These are phyloP conservation scores for Zygaena filipendulae DNA, from an alignment of 2,888 invertebrate species.

Conservation along the genomic window DNA sequence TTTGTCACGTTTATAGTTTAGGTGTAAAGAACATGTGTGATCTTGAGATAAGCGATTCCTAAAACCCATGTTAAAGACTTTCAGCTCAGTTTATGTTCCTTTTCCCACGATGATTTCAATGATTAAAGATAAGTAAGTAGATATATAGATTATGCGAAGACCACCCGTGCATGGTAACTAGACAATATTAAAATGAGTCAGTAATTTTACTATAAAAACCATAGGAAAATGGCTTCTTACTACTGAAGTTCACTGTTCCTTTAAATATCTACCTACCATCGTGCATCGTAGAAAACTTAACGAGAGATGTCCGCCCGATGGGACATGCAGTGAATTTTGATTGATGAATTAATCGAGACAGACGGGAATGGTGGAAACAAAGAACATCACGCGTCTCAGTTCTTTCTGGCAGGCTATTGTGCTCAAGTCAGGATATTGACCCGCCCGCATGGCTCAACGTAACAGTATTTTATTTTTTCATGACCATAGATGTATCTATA, in stretches of 20 bases:
- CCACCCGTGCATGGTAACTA: too few species aligned
- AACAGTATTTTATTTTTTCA: too few species aligned
- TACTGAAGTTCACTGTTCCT: constrained; percentile 56
- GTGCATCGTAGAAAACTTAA: constrained; percentile 46
- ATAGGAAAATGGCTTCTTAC: too few species aligned
- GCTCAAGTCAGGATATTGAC: constrained; percentile 41
- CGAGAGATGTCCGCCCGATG: constrained; percentile 42
- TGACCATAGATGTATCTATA: too few species aligned
- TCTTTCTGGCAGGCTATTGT: constrained; percentile 53
- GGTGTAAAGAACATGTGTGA: constrained; percentile 15
- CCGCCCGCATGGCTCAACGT: constrained; percentile 36
- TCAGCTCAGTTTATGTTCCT: too few species aligned
- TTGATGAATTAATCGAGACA: constrained; percentile 43
- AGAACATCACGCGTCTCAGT: constrained; percentile 39
- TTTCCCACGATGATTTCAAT: too few species aligned
- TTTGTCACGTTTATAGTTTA: constrained; percentile 30
- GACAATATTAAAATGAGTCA: too few species aligned
- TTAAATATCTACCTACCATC: too few species aligned
- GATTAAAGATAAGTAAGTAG: too few species aligned
- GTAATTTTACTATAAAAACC: too few species aligned
- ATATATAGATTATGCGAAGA: too few species aligned
- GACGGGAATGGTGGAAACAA: constrained; percentile 42
- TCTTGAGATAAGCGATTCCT: constrained; percentile 28
- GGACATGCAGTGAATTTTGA: constrained; percentile 57
- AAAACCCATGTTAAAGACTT: constrained; percentile 30